phyloP scores from a whole-genome alignment of 2,888 invertebrate species.

The Diplolepis rosae region DNA sequence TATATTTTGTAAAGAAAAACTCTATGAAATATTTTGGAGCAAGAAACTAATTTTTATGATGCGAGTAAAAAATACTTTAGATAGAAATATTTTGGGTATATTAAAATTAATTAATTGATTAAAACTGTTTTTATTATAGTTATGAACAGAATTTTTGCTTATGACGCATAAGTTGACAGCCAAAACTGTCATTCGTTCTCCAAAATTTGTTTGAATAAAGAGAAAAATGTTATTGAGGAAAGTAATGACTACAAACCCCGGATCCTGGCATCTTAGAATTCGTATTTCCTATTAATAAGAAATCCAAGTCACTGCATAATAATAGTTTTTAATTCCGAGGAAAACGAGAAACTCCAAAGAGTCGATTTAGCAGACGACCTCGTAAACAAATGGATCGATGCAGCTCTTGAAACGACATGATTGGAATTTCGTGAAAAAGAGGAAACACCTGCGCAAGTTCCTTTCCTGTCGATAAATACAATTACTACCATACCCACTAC shows the following conservation, averaged over 20 bases:
- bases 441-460: neutral
- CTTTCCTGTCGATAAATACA: neutral
- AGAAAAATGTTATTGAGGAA: neutral
- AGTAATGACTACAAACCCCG: neutral
- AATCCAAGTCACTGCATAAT: slow-evolving; percentile 11
- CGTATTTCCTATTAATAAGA: neutral
- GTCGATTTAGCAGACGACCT: neutral
- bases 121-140: neutral
- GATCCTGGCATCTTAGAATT: neutral
- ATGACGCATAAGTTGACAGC: slow-evolving; percentile 3
- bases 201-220: too few species aligned
- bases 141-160: neutral
- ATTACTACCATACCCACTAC: neutral
- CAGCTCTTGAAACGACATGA: neutral
- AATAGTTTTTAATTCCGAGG: neutral
- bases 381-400: slow-evolving; percentile 24
- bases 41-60: too few species aligned
- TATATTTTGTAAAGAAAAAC: too few species aligned
- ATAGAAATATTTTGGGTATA: neutral
- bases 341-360: neutral
- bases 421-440: neutral
- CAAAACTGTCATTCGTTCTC: neutral
- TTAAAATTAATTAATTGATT: neutral
- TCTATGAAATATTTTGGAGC: too few species aligned
- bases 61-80: too few species aligned